Conservation (phyloP, 2,113 vertebrate genomes). For the Brachypodius melanocephalos region DNA sequence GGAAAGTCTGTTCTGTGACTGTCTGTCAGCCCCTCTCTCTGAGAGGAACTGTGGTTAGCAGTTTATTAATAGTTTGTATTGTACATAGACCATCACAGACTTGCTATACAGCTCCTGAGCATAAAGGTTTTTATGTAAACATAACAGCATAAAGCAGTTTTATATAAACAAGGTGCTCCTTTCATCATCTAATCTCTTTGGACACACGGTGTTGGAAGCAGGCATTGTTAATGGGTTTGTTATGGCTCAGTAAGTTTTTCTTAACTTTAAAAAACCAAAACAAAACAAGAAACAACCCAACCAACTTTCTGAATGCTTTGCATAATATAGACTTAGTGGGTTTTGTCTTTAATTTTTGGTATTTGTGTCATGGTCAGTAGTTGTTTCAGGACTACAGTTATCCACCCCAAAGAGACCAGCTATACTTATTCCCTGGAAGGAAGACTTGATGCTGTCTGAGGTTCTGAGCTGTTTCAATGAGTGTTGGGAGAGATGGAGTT, state of each 20-base stretch:
- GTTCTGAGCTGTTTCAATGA: neutral
- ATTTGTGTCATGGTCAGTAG: neutral
- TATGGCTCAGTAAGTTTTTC: neutral
- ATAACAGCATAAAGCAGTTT: neutral
- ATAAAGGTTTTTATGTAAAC: neutral
- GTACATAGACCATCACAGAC: slow-evolving; percentile 6
- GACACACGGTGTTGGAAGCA: neutral
- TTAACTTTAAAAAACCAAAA: neutral
- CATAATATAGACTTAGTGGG: neutral
- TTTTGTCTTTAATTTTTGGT: slow-evolving; percentile 35
- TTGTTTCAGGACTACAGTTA: neutral
- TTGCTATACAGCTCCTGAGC: neutral
- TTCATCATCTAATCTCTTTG: slow-evolving; percentile 19
- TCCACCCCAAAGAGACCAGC: neutral
- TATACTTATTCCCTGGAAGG: neutral
- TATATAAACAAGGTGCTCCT: neutral
- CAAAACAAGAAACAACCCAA: neutral
- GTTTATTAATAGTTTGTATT: slow-evolving; percentile 74
- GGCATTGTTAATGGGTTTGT: neutral
- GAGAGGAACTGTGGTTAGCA: slow-evolving; percentile 31
- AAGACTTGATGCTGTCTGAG: neutral
- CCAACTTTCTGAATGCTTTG: neutral
- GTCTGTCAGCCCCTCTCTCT: slow-evolving; percentile 28
- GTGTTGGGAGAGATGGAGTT: neutral
- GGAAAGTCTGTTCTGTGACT: slow-evolving; percentile 63